Evolutionary conservation across 2,888 invertebrate species (phyloP), one percentile per base, ranked within the genome.

Genomic region (Proisotoma minuta): DNA sequence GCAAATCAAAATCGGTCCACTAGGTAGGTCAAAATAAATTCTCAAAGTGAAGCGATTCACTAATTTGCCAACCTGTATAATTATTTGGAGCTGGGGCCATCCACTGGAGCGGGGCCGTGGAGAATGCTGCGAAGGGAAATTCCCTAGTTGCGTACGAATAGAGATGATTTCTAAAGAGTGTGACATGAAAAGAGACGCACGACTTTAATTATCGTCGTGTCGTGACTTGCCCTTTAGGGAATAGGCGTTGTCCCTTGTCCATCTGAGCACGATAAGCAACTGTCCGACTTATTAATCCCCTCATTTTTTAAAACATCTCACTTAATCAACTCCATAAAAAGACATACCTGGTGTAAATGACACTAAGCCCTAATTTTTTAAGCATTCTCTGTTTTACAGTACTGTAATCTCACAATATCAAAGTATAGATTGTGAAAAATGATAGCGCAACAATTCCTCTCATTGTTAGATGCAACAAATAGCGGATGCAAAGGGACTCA

Each of bases 221-320:
- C 56, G 56, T 56, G 56, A 56, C 43, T 47, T 56, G 56, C 47
- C 56, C 56, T 56, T 56, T 47, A 54, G 56, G 56, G 56, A 56
- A 47, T 56, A 56, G 67, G 67, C 67, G 67, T 67, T 67, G 67
- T 58, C 67, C 57, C 60, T 54, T 59, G 52, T 57, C 57, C 26
- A 60, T 43, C 43, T 43, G 43, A 34, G 15, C 34, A 34, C 34
- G 34, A 15, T n/a, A 20, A 43, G 43, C 18, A 43, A 43, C 15
- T 43, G 43, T 43, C 43, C 43, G 5, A 43, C 18, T 15, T n/a
- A 43, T 18, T 43, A 43, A 43, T 43, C 43, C 43, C 18, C n/a
- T n/a, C 43, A 20, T 8, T 43, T 43, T 43, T 43, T 43, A 43
- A 43, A n/a, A n/a, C n/a, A n/a, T n/a, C n/a, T 43, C 18, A 18